Evolutionary conservation across 2,888 invertebrate genomes (phyloP).

Genomic region (Chirona hameri): DNA sequence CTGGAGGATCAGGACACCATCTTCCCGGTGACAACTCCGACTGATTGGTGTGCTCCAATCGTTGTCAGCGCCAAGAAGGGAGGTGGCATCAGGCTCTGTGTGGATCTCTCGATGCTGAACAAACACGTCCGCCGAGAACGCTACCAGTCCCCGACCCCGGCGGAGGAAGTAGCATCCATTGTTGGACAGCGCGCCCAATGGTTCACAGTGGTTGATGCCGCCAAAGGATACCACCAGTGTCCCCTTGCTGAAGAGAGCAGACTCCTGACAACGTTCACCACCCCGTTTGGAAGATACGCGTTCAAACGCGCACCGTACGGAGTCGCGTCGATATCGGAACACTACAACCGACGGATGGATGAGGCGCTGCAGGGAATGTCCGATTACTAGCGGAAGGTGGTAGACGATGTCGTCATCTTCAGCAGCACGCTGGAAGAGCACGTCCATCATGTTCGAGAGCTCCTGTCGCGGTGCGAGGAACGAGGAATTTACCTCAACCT

Average conservation of each 20-base stretch:
- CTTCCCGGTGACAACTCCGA: constrained; percentile 31
- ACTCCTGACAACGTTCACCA: constrained; percentile 32
- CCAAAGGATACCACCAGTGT: constrained; percentile 32
- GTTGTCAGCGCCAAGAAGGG: no score
- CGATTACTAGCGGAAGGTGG: background rate
- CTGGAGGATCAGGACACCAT: background rate
- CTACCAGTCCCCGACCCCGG: constrained; percentile 24
- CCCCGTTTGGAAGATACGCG: constrained; percentile 33
- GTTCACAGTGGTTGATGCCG: constrained; percentile 32
- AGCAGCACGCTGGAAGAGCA: background rate
- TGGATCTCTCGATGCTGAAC: constrained; percentile 9
- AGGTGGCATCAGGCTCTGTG: no score
- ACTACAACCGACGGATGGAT: constrained; percentile 22
- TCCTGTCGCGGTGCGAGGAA: background rate
- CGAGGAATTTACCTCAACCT: background rate
- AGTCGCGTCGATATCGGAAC: background rate
- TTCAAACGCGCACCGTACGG: constrained; percentile 31
- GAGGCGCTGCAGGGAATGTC: background rate
- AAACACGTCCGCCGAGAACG: constrained; percentile 12
- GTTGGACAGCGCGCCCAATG: background rate
- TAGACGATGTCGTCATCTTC: background rate
- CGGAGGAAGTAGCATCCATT: background rate
- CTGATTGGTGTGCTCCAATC: background rate
- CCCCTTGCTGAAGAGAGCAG: constrained; percentile 12
- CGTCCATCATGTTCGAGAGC: background rate